A percentile compares a stretch with the other conserved stretches of the same genome.
phyloP scores from a whole-genome alignment of 1,140 invertebrate species.

The Drosophila trapezifrons region DNA sequence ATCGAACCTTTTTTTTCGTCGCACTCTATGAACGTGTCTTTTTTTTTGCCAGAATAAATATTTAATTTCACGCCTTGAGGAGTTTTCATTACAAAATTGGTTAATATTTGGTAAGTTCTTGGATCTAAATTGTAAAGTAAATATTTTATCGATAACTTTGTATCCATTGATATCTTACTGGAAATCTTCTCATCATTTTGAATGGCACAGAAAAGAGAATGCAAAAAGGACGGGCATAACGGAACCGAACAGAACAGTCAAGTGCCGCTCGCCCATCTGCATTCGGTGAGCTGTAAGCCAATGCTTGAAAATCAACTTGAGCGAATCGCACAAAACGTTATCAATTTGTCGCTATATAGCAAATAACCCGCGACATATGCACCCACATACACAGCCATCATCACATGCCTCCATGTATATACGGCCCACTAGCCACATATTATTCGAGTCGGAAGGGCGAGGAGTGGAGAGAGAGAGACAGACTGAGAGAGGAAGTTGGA shows the following conservation, averaged over 20 bases:
- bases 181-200: neutral
- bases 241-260: constrained; percentile 13
- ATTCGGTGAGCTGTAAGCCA: constrained; percentile 57
- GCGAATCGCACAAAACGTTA: constrained; percentile 79
- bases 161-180: neutral
- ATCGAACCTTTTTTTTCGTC: constrained; percentile 28
- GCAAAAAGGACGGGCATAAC: constrained; percentile 1
- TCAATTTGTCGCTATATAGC: constrained; percentile 82
- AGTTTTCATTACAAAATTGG: constrained; percentile 18
- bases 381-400: constrained; percentile 9
- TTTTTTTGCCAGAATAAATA: constrained; percentile 68
- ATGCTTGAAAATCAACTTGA: constrained; percentile 81
- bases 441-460: neutral
- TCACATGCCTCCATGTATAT: neutral
- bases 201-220: neutral
- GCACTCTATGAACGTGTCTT: constrained; percentile 60
- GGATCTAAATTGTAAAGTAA: too few relatives aligned
- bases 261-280: constrained; percentile 40
- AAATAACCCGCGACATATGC: constrained; percentile 50
- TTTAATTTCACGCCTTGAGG: constrained; percentile 40
- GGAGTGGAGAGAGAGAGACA: neutral
- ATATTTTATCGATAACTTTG: neutral
- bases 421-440: constrained; percentile 3
- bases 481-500: neutral
- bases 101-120: neutral